Percentiles rank a stretch among this genome's conserved stretches.
Evolutionary conservation across 2,797 vertebrate species (phyloP).

Genomic region (Echeneis naucrates): DNA sequence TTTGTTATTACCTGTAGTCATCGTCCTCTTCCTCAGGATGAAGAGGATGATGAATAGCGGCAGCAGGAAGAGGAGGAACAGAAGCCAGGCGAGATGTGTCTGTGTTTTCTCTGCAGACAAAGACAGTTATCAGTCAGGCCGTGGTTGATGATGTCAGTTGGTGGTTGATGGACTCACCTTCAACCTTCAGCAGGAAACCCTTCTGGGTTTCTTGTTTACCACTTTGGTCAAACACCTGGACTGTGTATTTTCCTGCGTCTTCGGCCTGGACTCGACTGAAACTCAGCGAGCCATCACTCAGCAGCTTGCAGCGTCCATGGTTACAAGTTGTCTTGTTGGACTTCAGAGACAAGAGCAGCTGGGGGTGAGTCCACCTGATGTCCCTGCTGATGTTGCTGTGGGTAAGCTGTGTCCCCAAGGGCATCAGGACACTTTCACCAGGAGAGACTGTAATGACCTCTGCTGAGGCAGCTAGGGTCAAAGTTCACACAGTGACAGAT

Average conservation of each 20-base stretch:
- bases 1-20: constrained; percentile 23
- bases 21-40: constrained; percentile 11
- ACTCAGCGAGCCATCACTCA: constrained; percentile 1
- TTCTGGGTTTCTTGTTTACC: accelerated
- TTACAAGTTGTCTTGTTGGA: accelerated
- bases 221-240: neutral
- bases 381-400: too few relatives aligned
- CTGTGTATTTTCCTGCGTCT: constrained; percentile 49
- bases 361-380: constrained; percentile 33
- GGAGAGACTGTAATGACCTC: neutral
- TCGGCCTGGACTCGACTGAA: neutral
- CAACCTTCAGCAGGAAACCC: constrained; percentile 29
- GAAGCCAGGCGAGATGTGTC: neutral
- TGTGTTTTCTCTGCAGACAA: constrained; percentile 1
- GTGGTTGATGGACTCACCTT: constrained; percentile 13
- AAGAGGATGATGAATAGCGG: constrained; percentile 10
- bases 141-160: too few relatives aligned
- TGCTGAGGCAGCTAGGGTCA: constrained; percentile 29
- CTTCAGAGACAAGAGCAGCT: constrained; percentile 6
- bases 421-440: neutral
- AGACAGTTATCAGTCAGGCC: neutral
- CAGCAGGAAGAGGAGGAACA: constrained; percentile 6
- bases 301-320: constrained; percentile 32
- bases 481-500: constrained; percentile 18
- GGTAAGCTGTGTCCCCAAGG: accelerated